Conservation (phyloP, 2,888 invertebrate genomes). For the Stenichneumon culpator region DNA sequence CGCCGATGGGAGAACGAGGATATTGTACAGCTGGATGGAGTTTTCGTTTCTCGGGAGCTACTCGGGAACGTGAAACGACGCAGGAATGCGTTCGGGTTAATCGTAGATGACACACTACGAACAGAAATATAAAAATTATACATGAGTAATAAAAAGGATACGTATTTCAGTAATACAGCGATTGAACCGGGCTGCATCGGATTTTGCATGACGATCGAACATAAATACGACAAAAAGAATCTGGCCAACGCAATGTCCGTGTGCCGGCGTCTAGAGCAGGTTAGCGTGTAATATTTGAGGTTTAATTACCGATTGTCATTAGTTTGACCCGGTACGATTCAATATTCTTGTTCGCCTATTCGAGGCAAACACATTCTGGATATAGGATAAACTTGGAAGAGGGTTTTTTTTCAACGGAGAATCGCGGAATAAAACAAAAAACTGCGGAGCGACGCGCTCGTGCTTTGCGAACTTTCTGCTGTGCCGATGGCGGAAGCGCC, state of each 20-base stretch:
- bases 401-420: slow-evolving; percentile 3
- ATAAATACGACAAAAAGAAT: background rate
- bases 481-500: background rate
- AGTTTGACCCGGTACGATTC: background rate
- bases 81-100: background rate
- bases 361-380: background rate
- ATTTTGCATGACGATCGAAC: background rate
- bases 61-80: background rate
- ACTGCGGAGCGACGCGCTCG: background rate
- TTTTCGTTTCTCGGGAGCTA: background rate
- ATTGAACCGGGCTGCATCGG: no score
- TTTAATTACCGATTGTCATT: slow-evolving; percentile 29
- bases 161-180: no score
- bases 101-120: background rate
- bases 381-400: slow-evolving; percentile 9
- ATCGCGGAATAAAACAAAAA: background rate
- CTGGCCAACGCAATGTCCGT: background rate
- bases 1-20: slow-evolving; percentile 3
- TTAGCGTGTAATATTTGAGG: background rate
- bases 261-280: background rate
- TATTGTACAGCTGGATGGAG: background rate
- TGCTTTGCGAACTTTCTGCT: background rate
- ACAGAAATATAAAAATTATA: background rate
- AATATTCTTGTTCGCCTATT: slow-evolving; percentile 1
- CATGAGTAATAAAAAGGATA: background rate